phyloP scores from a whole-genome alignment of 2,797 vertebrate genomes.

The Acridotheres tristis region DNA sequence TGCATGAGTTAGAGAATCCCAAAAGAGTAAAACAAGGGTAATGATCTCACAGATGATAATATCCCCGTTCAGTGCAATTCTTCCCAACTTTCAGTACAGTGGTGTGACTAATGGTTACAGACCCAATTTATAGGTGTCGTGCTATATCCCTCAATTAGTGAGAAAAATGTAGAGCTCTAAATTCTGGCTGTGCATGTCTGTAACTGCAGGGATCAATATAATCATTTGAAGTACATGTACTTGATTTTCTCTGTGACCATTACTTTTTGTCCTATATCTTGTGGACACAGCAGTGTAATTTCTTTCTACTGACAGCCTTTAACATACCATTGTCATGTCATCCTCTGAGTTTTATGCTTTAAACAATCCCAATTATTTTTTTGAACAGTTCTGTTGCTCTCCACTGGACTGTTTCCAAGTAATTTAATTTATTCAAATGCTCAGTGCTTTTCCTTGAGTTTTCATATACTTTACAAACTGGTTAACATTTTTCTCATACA shows the following conservation, averaged over 20 bases:
- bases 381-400: neutral
- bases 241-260: neutral
- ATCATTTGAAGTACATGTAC: neutral
- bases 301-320: neutral
- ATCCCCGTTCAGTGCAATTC: neutral
- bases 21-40: neutral
- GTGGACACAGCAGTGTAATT: neutral
- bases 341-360: neutral
- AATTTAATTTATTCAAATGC: neutral
- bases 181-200: neutral
- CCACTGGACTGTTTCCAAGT: neutral
- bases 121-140: neutral
- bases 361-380: neutral
- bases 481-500: neutral
- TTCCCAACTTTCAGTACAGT: neutral
- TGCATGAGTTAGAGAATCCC: neutral
- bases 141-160: neutral
- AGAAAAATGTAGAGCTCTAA: neutral
- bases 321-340: neutral
- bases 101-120: neutral
- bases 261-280: neutral
- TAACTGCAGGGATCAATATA: neutral
- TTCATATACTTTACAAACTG: neutral
- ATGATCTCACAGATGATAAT: neutral
- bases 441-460: neutral